Evolutionary conservation across 2,797 vertebrate species (phyloP).

Genomic region (Synanceia verrucosa): DNA sequence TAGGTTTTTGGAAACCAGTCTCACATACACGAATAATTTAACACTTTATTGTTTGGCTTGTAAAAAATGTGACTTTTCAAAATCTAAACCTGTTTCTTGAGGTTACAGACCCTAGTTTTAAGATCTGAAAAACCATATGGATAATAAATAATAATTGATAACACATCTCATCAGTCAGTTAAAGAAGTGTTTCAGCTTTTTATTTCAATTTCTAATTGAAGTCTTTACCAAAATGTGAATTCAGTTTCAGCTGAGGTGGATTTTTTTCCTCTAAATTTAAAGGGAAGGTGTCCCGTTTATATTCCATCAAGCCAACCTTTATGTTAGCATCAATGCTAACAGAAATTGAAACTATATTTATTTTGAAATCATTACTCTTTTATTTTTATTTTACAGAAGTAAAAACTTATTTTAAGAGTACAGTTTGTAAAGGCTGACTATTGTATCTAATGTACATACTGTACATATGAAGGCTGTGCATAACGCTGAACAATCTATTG

Average conservation of each 20-base stretch:
- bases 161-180: too few relatives aligned
- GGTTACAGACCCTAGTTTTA: too few relatives aligned
- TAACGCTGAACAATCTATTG: background rate
- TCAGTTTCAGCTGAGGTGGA: background rate
- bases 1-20: background rate
- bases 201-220: background rate
- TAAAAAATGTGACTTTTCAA: background rate
- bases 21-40: background rate
- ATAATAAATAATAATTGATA: too few relatives aligned
- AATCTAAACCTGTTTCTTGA: too few relatives aligned
- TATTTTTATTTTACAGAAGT: slow-evolving; percentile 4
- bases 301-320: background rate
- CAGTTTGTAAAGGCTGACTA: slow-evolving; percentile 43
- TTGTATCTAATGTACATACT: slow-evolving; percentile 35
- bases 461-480: slow-evolving; percentile 16
- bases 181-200: background rate
- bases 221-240: background rate
- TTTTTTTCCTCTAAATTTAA: background rate
- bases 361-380: background rate
- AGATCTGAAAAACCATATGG: too few relatives aligned
- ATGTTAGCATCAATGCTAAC: background rate
- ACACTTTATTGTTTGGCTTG: background rate
- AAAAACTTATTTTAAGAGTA: slow-evolving; percentile 27
- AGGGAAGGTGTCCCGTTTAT: background rate
- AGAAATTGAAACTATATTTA: background rate